Base-by-base conservation (phyloP, 2,888 invertebrate genomes). In the Nomada ruficornis region DNA sequence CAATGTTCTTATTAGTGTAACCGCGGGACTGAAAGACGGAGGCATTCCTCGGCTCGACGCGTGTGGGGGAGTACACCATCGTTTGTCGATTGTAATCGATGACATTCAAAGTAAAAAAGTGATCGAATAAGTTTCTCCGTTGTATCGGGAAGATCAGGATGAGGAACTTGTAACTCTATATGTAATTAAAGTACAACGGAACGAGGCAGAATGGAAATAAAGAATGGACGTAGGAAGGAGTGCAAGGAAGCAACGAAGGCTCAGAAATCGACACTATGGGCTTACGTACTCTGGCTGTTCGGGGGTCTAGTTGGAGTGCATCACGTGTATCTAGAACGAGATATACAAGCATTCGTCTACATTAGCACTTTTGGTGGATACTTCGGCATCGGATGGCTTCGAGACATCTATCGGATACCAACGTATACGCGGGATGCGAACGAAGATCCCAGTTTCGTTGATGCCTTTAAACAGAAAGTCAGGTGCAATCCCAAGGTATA, bases 271-370 rank as follows among this genome's bases (percentile, higher is more conserved):
- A 92, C 94, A 13, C 91, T 96, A 68, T 92, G 96, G 90, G 96
- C 99, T 0, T 99, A 98, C 92, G 80, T 98, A 1, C 94, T 97
- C 57, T 99, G 98, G 98, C 91, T 98, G 0, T 95, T 98, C 87
- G 98, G 98, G 23, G 99, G 99, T 5, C 94, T 97, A 89, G 96
- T 98, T 88, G 99, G 99, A 0, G 94, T 97, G 7, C 99, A 99
- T 94, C 98, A 98, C 92, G 96, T 99, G 90, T 99, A 99, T 94
- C 94, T 99, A 84, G 96, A 96, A 72, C 95, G 99, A 76, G 98
- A 98, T 94, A 95, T 96, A 29, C 99, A 99, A 89, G 99, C 98
- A 0, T 97, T 99, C 92, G 95, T 98, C 0, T 98, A 97, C 96
- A 97, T 97, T 96, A 96, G 96, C 79, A 98, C 98, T 0, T 94